A percentile compares a stretch with the other conserved stretches of the same genome.
phyloP scores from a whole-genome alignment of 2,113 vertebrate species.

The Camarhynchus parvulus region DNA sequence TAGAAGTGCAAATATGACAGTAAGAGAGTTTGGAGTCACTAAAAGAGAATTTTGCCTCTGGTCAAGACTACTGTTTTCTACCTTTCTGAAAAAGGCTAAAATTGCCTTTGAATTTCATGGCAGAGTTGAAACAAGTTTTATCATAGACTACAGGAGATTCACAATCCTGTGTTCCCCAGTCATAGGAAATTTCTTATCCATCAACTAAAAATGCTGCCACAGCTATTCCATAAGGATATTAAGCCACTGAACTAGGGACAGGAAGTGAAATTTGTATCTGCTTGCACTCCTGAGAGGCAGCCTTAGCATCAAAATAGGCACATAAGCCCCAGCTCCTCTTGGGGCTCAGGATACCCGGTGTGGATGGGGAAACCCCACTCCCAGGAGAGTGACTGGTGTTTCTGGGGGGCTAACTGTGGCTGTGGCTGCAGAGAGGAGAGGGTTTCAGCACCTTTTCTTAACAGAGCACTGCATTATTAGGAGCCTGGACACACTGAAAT shows the following conservation, averaged over 20 bases:
- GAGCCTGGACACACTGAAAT: background rate
- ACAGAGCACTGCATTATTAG: background rate
- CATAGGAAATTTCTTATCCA: background rate
- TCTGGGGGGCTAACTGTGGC: background rate
- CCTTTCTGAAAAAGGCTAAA: background rate
- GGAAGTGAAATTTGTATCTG: background rate
- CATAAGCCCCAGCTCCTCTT: background rate
- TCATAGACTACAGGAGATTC: background rate
- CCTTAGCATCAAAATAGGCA: background rate
- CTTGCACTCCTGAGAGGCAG: background rate
- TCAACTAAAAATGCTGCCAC: background rate
- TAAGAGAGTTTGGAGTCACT: background rate
- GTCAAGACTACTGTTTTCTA: background rate
- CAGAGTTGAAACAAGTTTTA: background rate
- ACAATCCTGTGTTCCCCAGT: background rate
- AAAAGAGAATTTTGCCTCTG: background rate
- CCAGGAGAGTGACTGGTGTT: background rate
- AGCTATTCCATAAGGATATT: background rate
- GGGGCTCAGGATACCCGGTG: background rate
- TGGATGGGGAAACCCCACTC: background rate
- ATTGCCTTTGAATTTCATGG: background rate
- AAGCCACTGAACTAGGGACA: background rate
- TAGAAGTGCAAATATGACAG: background rate
- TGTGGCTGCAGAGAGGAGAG: rapidly evolving
- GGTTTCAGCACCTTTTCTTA: background rate